A percentile compares a stretch with the other conserved stretches of the same genome.
Conservation (phyloP, 2,797 vertebrate genomes). For the Mus caroli region DNA sequence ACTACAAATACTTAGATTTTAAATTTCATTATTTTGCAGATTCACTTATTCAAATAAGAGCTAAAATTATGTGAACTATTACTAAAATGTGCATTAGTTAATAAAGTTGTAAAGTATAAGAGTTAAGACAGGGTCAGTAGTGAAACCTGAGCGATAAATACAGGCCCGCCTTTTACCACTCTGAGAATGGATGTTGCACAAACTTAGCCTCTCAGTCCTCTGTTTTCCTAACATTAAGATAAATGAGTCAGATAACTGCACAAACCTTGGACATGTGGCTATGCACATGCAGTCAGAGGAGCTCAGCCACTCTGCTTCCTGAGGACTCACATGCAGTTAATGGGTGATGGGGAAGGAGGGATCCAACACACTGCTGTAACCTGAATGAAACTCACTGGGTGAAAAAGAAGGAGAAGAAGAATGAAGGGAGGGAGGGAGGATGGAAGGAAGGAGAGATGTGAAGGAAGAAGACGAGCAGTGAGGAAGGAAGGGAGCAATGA, state of each 20-base stretch:
- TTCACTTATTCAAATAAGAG: slow-evolving; percentile 55
- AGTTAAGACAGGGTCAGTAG: slow-evolving; percentile 25
- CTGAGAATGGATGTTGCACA: slow-evolving; percentile 17
- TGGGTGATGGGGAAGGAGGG: too few species aligned
- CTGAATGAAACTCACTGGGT: not conserved
- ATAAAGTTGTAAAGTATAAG: slow-evolving; percentile 37
- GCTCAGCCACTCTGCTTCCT: not conserved
- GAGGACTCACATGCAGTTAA: not conserved
- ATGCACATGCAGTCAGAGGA: not conserved
- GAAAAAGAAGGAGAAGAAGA: too few species aligned
- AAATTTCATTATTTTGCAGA: slow-evolving; percentile 57
- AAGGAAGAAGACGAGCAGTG: too few species aligned
- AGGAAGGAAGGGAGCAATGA: not conserved
- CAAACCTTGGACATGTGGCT: not conserved
- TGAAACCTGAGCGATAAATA: not conserved
- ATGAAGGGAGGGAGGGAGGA: accelerated
- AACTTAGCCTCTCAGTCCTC: slow-evolving; percentile 28
- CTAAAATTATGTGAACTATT: slow-evolving; percentile 49
- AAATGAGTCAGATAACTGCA: not conserved
- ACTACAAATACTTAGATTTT: slow-evolving; percentile 45
- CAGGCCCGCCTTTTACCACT: slow-evolving; percentile 18
- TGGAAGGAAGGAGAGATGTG: not conserved
- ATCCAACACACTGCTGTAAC: not conserved
- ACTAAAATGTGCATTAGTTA: slow-evolving; percentile 2
- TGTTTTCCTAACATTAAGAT: slow-evolving; percentile 56